A percentile compares a stretch with the other conserved stretches of the same genome.
Evolutionary conservation across 1,140 invertebrate species (phyloP).

Genomic region (Steinernema feltiae): DNA sequence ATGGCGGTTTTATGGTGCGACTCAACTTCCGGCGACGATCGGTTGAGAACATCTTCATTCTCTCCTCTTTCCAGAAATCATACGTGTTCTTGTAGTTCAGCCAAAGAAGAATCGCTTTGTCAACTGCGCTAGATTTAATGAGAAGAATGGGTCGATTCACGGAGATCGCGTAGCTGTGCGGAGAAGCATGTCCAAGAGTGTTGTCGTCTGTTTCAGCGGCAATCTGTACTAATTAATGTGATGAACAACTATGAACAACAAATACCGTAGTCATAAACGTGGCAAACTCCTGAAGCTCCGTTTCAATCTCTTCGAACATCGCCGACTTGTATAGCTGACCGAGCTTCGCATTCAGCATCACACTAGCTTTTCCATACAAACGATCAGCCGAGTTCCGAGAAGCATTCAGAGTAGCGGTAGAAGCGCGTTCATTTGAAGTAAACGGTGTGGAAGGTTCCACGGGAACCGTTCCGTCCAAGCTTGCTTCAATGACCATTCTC

Average conservation of each 20-base stretch:
- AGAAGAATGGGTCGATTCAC: conserved; percentile 54
- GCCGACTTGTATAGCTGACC: conserved; percentile 74
- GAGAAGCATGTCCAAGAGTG: neutral
- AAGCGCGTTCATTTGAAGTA: neutral
- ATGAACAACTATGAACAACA: conserved; percentile 7
- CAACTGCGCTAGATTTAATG: conserved; percentile 50
- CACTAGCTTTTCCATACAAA: conserved; percentile 22
- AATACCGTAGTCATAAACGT: conserved; percentile 52
- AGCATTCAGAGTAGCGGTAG: neutral
- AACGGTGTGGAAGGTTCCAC: neutral
- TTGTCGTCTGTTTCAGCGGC: conserved; percentile 48
- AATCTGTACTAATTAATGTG: conserved; percentile 29
- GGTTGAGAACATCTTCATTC: conserved; percentile 37
- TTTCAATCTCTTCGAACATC: conserved; percentile 47
- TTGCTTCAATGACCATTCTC: conserved; percentile 23
- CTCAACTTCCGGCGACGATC: neutral
- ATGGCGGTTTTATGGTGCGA: neutral
- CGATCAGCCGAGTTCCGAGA: conserved; percentile 26
- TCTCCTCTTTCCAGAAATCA: conserved; percentile 51
- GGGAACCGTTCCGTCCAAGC: neutral
- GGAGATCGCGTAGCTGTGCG: conserved; percentile 49
- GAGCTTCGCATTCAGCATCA: conserved; percentile 75
- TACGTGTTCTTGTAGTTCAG: conserved; percentile 57
- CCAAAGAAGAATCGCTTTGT: conserved; percentile 55
- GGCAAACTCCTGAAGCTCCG: conserved; percentile 53